Conservation (phyloP, 2,797 vertebrate genomes). For the Hipposideros larvatus region DNA sequence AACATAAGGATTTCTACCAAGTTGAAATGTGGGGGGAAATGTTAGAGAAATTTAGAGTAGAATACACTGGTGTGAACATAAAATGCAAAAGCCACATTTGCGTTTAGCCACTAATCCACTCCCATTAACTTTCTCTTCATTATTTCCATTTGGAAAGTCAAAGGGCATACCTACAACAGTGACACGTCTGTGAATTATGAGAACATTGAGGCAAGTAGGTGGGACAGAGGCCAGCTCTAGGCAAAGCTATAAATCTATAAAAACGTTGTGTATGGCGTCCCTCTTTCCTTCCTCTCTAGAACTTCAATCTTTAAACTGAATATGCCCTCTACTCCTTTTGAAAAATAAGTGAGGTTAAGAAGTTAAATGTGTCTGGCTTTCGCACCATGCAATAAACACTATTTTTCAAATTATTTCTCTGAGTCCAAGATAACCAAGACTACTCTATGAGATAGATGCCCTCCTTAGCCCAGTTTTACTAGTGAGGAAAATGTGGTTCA, state of each 20-base stretch:
- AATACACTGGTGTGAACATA: not conserved
- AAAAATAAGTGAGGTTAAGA: conserved; percentile 1
- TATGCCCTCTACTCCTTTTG: not conserved
- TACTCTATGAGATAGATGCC: not conserved
- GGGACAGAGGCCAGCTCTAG: not conserved
- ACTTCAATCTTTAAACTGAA: not conserved
- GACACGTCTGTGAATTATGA: not conserved
- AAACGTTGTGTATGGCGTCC: not conserved
- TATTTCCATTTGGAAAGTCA: conserved; percentile 25
- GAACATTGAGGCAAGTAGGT: not conserved
- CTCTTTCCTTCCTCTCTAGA: not conserved
- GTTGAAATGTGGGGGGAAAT: not conserved
- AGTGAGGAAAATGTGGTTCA: not conserved
- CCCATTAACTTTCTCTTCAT: not conserved
- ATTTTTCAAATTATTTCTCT: not conserved
- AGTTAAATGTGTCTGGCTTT: not conserved
- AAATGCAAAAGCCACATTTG: conserved; percentile 1
- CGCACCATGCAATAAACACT: not conserved
- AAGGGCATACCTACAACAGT: not conserved
- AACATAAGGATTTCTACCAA: not conserved
- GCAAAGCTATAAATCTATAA: not conserved
- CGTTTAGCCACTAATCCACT: not conserved
- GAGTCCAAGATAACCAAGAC: not conserved
- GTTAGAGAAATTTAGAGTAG: conserved; percentile 18
- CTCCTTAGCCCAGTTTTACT: not conserved